Base-by-base conservation (phyloP, 2,113 vertebrate species). In the Gopherus flavomarginatus region DNA sequence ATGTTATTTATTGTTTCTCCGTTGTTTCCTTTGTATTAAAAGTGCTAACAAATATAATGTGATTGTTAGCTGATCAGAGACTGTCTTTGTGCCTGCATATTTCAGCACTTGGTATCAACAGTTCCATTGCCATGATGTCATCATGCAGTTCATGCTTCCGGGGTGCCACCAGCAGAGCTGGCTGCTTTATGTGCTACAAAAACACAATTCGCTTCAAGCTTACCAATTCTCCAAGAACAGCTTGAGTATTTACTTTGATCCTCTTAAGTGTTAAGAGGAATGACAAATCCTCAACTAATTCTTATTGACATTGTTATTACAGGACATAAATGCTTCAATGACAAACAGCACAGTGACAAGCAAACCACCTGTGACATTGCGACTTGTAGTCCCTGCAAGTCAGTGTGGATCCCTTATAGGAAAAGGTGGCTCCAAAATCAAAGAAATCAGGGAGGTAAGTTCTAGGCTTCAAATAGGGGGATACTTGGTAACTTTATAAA, bases 351-450 rank as follows among this genome's bases (percentile, higher is more conserved):
- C 98, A 1, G 99, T 99, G 98, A 98, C 99, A 92, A 99, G 99
- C 98, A 99, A 99, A 95, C 99, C 99, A 1, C 99, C 99, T 11
- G 99, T 99, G 95, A 99, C 99, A 1, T 98, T 99, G 77, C 98
- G 99, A 52, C 98, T 99, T 88, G 99, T 99, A 21, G 99, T 99
- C 90, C 99, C 99, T 0, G 99, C 99, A 92, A 99, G 99, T 95
- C 99, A 99, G 90, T 99, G 99, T 86, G 99, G 99, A 87, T 99
- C 99, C 14, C 98, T 99, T 92, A 99, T 99, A 97, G 99, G 99
- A 92, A 99, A 99, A 98, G 99, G 99, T 97, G 99, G 99, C 72
- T 99, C 99, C 84, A 99, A 99, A 98, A 99, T 99, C 97, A 99
- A 99, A 98, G 99, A 99, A 98, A 99, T 99, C 98, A 98, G 99